Evolutionary conservation across 2,888 invertebrate species (phyloP), one percentile per base, ranked within the genome.

Genomic region (Rhopalosiphum nymphaeae): DNA sequence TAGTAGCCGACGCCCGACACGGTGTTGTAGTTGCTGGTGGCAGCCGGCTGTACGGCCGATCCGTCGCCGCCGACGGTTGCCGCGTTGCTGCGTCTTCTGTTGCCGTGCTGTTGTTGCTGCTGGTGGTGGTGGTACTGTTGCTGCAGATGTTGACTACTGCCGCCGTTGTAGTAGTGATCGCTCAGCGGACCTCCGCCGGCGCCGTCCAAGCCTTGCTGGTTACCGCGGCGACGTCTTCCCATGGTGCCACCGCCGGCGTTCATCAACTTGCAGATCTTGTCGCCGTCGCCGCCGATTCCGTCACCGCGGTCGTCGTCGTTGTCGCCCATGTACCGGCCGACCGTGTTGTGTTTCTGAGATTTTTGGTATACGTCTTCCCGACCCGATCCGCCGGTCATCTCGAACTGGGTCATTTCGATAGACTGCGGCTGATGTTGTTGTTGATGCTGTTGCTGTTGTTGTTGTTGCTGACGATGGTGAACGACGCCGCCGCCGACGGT

Each of bases 331-430:
- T 87, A 87, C 57, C 86, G 92, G 61, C 87, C 87, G 4, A 36
- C 21, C 10, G 49, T 36, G 61, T 16, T 84, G 92, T 87, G 49
- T 57, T 91, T 93, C 44, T 21, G 29, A 10, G 88, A 53, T n/a
- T 89, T 93, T 56, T 93, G 67, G 26, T 53, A 93, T 89, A n/a
- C 3, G 16, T 57, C 78, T 56, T 29, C 53, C 44, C 49, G 49
- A 25, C 91, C 3, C 4, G 61, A 4, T 57, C 26, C 57, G 57
- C 10, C 21, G 85, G 56, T 44, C 25, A 49, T 25, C 44, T 93
- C 88, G 78, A 93, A 93, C 78, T 89, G 92, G 2, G 92, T 93
- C 92, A 93, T 93, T 56, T 93, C 92, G 78, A 93, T 93, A n/a
- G 92, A 93, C 56, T 93, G 92, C n/a, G 86, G 91, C 13, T n/a